Evolutionary conservation across 2,797 vertebrate species (phyloP).

Genomic region (Betta splendens): DNA sequence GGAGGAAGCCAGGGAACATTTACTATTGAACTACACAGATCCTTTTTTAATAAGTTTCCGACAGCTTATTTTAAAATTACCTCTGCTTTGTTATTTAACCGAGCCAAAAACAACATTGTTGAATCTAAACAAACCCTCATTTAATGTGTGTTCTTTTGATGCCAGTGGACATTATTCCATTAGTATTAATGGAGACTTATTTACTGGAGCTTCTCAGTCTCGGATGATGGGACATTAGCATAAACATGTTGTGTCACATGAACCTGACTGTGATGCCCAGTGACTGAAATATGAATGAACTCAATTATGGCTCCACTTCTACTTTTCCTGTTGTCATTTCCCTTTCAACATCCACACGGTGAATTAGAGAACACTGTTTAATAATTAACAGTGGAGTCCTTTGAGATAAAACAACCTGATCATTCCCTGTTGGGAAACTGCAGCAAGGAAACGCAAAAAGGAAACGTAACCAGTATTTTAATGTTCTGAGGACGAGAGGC

Average conservation of each 20-base stretch:
- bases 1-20: too few relatives aligned
- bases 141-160: neutral
- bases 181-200: too few relatives aligned
- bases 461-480: constrained; percentile 7
- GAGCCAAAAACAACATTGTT: too few relatives aligned
- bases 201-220: neutral
- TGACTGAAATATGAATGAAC: neutral
- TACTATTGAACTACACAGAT: too few relatives aligned
- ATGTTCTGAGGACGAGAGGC: neutral
- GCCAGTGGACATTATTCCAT: neutral
- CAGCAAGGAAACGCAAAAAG: neutral
- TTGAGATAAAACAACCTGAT: neutral
- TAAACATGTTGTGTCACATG: neutral
- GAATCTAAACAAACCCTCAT: neutral
- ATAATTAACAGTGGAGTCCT: neutral
- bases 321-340: neutral
- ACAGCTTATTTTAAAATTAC: too few relatives aligned
- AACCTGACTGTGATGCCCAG: neutral
- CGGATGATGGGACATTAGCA: neutral
- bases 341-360: neutral
- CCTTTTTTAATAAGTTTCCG: too few relatives aligned
- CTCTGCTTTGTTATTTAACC: too few relatives aligned
- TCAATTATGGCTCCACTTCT: neutral
- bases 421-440: neutral
- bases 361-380: neutral